Evolutionary conservation across 2,888 invertebrate species (phyloP).

Genomic region (Drosophila stalkeri): DNA sequence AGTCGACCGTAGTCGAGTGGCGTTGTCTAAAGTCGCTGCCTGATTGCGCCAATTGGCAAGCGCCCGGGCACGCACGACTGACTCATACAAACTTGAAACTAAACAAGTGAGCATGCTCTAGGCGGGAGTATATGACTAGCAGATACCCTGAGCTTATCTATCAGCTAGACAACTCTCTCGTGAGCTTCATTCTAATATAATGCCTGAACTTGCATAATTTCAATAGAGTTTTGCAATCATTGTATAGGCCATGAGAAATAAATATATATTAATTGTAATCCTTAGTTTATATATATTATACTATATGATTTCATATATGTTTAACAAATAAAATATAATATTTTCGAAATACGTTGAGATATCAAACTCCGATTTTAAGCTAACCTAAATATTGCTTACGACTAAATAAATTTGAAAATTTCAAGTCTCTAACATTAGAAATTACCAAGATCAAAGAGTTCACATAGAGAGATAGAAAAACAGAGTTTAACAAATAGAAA

Average conservation of each 20-base stretch:
- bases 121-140: background rate
- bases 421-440: background rate
- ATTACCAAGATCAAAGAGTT: background rate
- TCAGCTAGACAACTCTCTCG: background rate
- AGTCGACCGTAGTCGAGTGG: conserved; percentile 19
- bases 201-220: too few species aligned
- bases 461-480: background rate
- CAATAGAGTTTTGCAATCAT: too few species aligned
- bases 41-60: conserved; percentile 80
- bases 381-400: too few species aligned
- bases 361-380: too few species aligned
- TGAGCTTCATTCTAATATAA: too few species aligned
- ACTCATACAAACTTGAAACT: conserved; percentile 83
- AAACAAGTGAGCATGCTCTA: conserved; percentile 54
- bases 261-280: too few species aligned
- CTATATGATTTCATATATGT: too few species aligned
- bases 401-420: too few species aligned
- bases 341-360: too few species aligned
- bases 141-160: background rate
- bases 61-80: conserved; percentile 81
- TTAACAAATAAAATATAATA: too few species aligned
- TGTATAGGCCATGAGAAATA: too few species aligned
- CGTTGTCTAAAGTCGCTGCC: conserved; percentile 55
- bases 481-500: background rate
- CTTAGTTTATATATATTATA: too few species aligned